Base-by-base conservation (phyloP, 1,140 invertebrate species). In the Heliconius hermathena region DNA sequence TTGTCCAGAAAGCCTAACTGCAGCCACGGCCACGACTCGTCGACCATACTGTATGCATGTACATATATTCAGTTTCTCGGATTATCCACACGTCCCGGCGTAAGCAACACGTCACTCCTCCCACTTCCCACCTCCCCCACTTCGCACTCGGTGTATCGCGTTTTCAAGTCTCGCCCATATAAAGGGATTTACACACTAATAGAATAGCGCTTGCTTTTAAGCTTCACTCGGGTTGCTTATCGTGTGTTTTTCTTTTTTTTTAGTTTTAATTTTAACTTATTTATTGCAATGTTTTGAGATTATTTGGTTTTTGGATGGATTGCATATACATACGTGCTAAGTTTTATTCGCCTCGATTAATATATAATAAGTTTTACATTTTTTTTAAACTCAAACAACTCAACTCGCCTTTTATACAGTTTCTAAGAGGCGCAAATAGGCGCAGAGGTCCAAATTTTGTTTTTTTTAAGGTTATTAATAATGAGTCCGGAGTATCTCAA, bases 161-260 rank as follows among this genome's bases (percentile, higher is more conserved):
- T 79, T 79, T 75, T 79, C 73, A 76, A 79, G 78, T 75, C 83
- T 83, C 83, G 72, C 83, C 81, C 71, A 82, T 83, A 78, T 82
- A 85, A 87, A 84, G 81, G 80, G 83, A 85, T 86, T 86, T 87
- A 76, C 77, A 82, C 71, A 82, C 72, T 82, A 82, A 87, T 86
- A 84, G 84, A 85, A 84, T 71, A 72, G 49, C 22, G 60, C 60
- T 66, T 66, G 60, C 60, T 66, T 66, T 66, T 66, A 66, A 66
- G 60, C 60, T 66, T 66, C 13, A 29, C 60, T 66, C 11, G n/a
- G 20, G 16, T 66, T 66, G 26, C 60, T 52, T 66, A 66, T 66
- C 4, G 9, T 29, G 20, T 57, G n/a, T 66, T 66, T 66, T 66
- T 66, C n/a, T 26, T 26, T 11, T 26, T 29, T 41, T 41, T 9